Percentiles rank a stretch among this genome's conserved stretches.
phyloP scores from a whole-genome alignment of 1,140 invertebrate species.

The Brachionus plicatilis region DNA sequence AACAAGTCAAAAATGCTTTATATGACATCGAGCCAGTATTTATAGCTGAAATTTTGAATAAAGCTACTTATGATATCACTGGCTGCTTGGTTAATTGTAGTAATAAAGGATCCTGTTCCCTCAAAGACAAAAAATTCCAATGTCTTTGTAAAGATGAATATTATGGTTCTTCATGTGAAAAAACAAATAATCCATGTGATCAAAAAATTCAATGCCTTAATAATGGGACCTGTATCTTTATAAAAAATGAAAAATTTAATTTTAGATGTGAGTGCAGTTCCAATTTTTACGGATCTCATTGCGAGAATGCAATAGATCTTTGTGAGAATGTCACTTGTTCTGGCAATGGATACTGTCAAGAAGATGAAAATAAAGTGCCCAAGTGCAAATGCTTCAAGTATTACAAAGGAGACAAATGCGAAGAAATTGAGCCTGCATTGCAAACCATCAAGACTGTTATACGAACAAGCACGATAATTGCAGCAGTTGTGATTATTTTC shows the following conservation, averaged over 20 bases:
- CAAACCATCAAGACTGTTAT: neutral
- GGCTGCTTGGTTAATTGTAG: slow-evolving; percentile 24
- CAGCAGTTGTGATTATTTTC: neutral
- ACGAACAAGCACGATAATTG: neutral
- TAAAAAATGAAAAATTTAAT: neutral
- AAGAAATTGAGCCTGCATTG: neutral
- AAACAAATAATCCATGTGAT: neutral
- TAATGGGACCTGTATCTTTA: neutral
- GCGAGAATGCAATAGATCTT: neutral
- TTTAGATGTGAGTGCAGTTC: neutral
- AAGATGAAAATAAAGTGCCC: neutral
- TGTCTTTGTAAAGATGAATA: neutral
- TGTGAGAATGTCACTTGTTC: slow-evolving; percentile 13
- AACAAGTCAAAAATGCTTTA: neutral
- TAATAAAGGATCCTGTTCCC: neutral
- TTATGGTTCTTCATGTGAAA: neutral
- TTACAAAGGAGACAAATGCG: neutral
- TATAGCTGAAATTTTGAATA: neutral
- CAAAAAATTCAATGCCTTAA: neutral
- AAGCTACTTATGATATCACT: neutral
- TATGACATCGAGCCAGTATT: neutral
- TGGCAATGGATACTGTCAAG: neutral
- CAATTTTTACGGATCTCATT: neutral
- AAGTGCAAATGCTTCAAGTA: slow-evolving; percentile 17
- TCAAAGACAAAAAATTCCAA: neutral